phyloP scores from a whole-genome alignment of 2,888 invertebrate species.

The Nomada goodeniana region DNA sequence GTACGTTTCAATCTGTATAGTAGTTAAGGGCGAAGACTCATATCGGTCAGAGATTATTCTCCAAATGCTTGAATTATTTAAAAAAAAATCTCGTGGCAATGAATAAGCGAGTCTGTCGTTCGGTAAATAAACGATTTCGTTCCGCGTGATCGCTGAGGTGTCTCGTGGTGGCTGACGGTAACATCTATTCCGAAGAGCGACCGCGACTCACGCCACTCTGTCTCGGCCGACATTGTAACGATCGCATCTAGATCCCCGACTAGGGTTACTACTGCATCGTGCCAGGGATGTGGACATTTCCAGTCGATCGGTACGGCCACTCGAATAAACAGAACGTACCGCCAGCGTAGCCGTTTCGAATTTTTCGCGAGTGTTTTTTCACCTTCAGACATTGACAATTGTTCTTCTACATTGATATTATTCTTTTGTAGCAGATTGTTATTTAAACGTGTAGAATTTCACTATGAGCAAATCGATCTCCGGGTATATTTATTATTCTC shows the following conservation, averaged over 20 bases:
- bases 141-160: constrained; percentile 78
- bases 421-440: background rate
- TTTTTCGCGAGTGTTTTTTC: background rate
- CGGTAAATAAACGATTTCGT: constrained; percentile 79
- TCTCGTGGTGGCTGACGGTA: constrained; percentile 75
- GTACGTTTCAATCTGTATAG: no score
- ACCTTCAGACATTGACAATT: background rate
- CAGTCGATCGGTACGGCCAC: constrained; percentile 33
- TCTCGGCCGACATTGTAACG: constrained; percentile 59
- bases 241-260: constrained; percentile 68
- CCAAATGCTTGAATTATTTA: constrained; percentile 63
- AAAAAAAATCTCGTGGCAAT: constrained; percentile 62
- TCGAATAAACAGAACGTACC: constrained; percentile 31
- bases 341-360: constrained; percentile 9
- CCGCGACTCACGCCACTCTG: constrained; percentile 71
- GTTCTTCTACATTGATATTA: background rate
- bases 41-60: constrained; percentile 61
- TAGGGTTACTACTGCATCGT: constrained; percentile 60
- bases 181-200: constrained; percentile 74
- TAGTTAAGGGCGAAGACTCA: background rate
- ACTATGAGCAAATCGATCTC: no score
- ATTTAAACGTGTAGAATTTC: background rate
- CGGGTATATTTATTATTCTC: no score
- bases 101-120: constrained; percentile 74
- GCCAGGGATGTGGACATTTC: constrained; percentile 53